Conservation (phyloP, 2,888 invertebrate species). For the Aphidoletes aphidimyza region DNA sequence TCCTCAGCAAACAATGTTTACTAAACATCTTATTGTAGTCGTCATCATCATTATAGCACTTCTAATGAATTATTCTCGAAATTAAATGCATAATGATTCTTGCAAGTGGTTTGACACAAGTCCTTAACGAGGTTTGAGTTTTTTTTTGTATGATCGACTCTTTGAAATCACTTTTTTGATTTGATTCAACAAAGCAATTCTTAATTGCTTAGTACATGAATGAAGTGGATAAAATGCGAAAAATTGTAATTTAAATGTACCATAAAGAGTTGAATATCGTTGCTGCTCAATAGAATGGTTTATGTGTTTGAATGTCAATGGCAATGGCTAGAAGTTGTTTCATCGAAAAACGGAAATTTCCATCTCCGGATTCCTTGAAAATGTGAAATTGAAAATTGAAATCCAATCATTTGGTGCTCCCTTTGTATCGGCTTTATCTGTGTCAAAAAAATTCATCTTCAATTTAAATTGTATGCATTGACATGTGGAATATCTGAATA, state of each 20-base stretch:
- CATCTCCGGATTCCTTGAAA: background rate
- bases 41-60: background rate
- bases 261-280: background rate
- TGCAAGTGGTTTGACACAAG: background rate
- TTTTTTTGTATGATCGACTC: background rate
- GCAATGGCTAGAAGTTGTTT: background rate
- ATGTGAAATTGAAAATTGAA: background rate
- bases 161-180: background rate
- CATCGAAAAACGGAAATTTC: background rate
- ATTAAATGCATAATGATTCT: conserved; percentile 3
- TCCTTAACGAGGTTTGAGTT: background rate
- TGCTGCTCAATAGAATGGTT: background rate
- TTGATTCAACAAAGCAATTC: background rate
- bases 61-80: conserved; percentile 18
- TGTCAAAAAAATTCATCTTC: background rate
- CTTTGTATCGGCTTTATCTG: background rate
- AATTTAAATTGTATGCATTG: conserved; percentile 19
- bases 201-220: too few species aligned
- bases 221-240: background rate
- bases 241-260: background rate
- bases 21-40: background rate
- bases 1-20: background rate
- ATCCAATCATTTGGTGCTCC: background rate
- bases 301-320: background rate
- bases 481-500: background rate